Conservation (phyloP, 2,888 invertebrate genomes). For the Drosophila austrosaltans region DNA sequence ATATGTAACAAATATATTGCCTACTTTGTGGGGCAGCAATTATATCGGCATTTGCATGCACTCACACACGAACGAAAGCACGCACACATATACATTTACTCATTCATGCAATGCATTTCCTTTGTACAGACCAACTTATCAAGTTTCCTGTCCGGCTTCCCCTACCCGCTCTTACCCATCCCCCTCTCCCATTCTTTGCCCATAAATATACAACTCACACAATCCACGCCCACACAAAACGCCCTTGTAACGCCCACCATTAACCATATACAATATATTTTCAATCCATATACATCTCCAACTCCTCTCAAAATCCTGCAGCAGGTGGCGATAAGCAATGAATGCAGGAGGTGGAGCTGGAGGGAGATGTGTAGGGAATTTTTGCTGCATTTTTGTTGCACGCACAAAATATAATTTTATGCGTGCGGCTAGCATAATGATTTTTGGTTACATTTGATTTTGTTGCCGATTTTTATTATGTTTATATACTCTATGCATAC, state of each 20-base stretch:
- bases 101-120: slow-evolving; percentile 76
- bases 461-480: slow-evolving; percentile 44
- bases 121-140: slow-evolving; percentile 76
- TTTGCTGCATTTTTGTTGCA: slow-evolving; percentile 65
- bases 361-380: background rate
- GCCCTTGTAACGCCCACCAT: slow-evolving; percentile 49
- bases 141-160: slow-evolving; percentile 73
- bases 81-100: slow-evolving; percentile 17
- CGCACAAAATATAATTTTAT: slow-evolving; percentile 63
- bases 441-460: slow-evolving; percentile 66
- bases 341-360: background rate
- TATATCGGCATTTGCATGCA: slow-evolving; percentile 37
- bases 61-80: slow-evolving; percentile 18
- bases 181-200: background rate
- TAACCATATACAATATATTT: slow-evolving; percentile 73
- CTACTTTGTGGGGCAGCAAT: slow-evolving; percentile 65
- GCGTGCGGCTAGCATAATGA: slow-evolving; percentile 51
- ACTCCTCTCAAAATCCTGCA: slow-evolving; percentile 24
- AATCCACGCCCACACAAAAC: slow-evolving; percentile 29
- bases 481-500: slow-evolving; percentile 35
- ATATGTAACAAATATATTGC: slow-evolving; percentile 50
- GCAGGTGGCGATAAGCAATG: slow-evolving; percentile 13
- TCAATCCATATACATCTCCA: slow-evolving; percentile 55
- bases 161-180: slow-evolving; percentile 26
- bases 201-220: slow-evolving; percentile 22